These are phyloP conservation scores for Rhyacophila evoluta DNA, from an alignment of 2,888 invertebrate genomes.

Conservation along the genomic window DNA sequence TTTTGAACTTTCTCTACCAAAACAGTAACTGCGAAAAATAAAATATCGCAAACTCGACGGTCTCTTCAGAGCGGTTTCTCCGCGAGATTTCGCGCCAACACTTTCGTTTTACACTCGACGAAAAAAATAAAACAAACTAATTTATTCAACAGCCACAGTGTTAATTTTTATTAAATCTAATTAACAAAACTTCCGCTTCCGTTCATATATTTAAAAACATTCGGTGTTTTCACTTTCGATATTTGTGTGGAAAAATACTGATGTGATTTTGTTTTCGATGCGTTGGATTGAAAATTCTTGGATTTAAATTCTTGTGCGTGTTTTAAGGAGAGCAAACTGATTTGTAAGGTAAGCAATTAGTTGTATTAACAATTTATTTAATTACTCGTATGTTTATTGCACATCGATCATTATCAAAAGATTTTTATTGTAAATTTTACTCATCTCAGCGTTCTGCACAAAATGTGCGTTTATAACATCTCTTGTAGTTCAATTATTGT, in stretches of 20 bases:
- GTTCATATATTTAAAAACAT: not conserved
- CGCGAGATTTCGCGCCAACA: conserved; percentile 2
- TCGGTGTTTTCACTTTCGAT: conserved; percentile 14
- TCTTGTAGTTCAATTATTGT: not conserved
- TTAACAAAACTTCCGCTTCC: not conserved
- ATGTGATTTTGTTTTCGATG: not conserved
- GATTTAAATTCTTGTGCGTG: conserved; percentile 22
- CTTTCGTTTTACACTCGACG: not conserved
- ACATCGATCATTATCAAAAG: not conserved
- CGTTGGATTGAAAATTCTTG: not conserved
- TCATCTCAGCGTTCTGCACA: not conserved
- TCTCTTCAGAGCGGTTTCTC: conserved; percentile 5
- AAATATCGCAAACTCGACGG: not conserved
- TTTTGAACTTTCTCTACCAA: not conserved
- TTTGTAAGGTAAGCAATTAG: not conserved
- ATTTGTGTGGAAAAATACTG: not conserved
- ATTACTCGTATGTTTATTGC: not conserved
- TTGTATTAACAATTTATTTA: not conserved
- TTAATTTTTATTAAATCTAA: not conserved
- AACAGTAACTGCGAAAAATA: not conserved
- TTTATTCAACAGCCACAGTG: not conserved
- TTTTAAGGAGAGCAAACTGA: not conserved
- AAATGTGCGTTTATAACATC: not conserved
- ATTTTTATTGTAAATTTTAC: not conserved
- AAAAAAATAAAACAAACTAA: not conserved